Evolutionary conservation across 2,888 invertebrate genomes (phyloP).

Genomic region (Drosophila prostipennis): DNA sequence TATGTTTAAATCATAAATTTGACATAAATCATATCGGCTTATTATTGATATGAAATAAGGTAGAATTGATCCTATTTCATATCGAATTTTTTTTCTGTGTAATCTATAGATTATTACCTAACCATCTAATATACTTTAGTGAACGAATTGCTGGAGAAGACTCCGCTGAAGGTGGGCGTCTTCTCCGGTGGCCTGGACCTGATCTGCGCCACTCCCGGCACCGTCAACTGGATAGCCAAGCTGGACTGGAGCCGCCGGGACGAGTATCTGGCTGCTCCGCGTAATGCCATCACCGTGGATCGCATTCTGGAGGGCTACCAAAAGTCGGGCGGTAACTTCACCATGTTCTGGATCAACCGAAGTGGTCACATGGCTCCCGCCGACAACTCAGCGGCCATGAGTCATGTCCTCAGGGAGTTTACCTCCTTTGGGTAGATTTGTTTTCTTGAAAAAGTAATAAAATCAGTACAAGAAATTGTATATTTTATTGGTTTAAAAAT

Average conservation of each 20-base stretch:
- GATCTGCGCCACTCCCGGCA: slow-evolving; percentile 93
- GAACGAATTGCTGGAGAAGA: slow-evolving; percentile 88
- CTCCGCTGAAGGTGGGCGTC: slow-evolving; percentile 88
- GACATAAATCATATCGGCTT: too few relatives aligned
- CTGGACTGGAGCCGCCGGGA: slow-evolving; percentile 88
- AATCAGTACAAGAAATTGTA: neutral
- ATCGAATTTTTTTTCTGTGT: too few relatives aligned
- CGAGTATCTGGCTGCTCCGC: slow-evolving; percentile 86
- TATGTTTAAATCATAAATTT: too few relatives aligned
- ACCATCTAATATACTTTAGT: neutral
- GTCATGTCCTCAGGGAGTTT: slow-evolving; percentile 86
- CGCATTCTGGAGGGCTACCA: slow-evolving; percentile 89
- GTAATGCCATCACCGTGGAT: slow-evolving; percentile 87
- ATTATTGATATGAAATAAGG: too few relatives aligned
- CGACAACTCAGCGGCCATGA: slow-evolving; percentile 90
- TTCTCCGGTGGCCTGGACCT: slow-evolving; percentile 93
- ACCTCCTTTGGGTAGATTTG: slow-evolving; percentile 71
- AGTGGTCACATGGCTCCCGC: slow-evolving; percentile 85
- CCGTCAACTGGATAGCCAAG: slow-evolving; percentile 89
- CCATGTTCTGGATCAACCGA: slow-evolving; percentile 83
- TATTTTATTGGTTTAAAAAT: neutral
- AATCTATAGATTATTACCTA: neutral
- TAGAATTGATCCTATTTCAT: too few relatives aligned
- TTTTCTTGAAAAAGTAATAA: neutral
- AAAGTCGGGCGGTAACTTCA: slow-evolving; percentile 86